Evolutionary conservation across 2,888 invertebrate genomes (phyloP), one percentile per base, ranked within the genome.

Genomic region (Netelia inedita): DNA sequence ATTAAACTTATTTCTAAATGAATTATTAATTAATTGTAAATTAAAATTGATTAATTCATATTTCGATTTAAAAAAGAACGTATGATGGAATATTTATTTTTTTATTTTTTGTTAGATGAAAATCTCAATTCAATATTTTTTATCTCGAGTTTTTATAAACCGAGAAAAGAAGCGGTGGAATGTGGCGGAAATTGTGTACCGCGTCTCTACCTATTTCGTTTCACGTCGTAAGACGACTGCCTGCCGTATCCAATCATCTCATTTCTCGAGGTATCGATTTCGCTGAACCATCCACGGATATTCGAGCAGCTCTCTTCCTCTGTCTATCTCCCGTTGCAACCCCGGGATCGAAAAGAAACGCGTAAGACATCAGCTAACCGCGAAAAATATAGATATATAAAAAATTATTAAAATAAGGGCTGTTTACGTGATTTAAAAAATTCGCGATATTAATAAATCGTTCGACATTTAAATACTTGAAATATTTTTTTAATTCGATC

Each of bases 241-340:
- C 74, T 85, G 89, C 88, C 91, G 89, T 85, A 92, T 91, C 87
- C 89, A 91, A 92, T 92, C 89, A 90, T 91, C 89, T 91, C 88
- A 88, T 92, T 92, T 91, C 89, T 89, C 86, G 82, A 57, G 73
- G 79, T 91, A 91, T 91, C 91, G 90, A 91, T 92, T 91, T 90
- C 91, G 87, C 73, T 83, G 83, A 68, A 82, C 75, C 85, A 88
- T 63, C 74, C 61, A 59, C 61, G 50, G 63, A 80, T 68, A 78
- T 82, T 79, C 43, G 61, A 43, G 19, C 5, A 11, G 1, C n/a
- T 41, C 68, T 50, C 16, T 11, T 50, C 21, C 11, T 63, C 53
- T 68, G 21, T 57, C 50, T 35, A 46, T 50, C 87, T 88, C 87
- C 73, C 85, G 82, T 16, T 57, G 5, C 19, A 3, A 19, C 57